phyloP scores from a whole-genome alignment of 2,888 invertebrate genomes.

The Notodonta ziczac region DNA sequence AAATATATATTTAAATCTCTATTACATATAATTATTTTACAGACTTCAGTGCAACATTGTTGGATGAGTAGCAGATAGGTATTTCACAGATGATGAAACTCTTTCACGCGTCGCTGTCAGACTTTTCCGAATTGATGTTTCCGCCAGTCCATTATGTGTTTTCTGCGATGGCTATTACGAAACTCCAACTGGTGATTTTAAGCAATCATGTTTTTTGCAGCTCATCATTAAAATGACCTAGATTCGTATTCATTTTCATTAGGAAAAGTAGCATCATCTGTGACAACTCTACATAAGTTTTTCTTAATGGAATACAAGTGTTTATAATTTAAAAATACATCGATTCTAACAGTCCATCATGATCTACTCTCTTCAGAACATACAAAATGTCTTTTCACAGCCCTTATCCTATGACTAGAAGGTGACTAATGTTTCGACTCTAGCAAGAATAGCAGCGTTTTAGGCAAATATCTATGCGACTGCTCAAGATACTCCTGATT shows the following conservation, averaged over 20 bases:
- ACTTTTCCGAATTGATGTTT: conserved; percentile 4
- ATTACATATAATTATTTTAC: too few relatives aligned
- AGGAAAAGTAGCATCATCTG: not conserved
- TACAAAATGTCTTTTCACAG: conserved; percentile 73
- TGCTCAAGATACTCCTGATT: not conserved
- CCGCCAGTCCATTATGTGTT: not conserved
- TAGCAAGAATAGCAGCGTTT: conserved; percentile 23
- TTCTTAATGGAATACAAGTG: not conserved
- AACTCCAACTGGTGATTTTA: not conserved
- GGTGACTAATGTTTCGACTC: conserved; percentile 47
- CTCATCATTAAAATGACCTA: not conserved
- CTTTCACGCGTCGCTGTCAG: not conserved
- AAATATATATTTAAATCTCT: too few relatives aligned
- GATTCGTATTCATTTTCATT: not conserved
- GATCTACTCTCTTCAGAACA: conserved; percentile 16
- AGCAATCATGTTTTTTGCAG: not conserved
- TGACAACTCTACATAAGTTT: not conserved
- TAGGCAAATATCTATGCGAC: not conserved
- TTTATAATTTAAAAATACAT: not conserved
- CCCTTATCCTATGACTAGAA: conserved; percentile 78
- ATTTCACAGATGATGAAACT: conserved; percentile 7
- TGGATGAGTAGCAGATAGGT: not conserved
- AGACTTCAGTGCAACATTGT: not conserved
- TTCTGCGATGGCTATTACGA: not conserved
- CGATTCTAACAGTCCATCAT: not conserved